Percentiles rank a stretch among this genome's conserved stretches.
phyloP scores from a whole-genome alignment of 2,113 vertebrate species.

The Gracilinanus agilis region DNA sequence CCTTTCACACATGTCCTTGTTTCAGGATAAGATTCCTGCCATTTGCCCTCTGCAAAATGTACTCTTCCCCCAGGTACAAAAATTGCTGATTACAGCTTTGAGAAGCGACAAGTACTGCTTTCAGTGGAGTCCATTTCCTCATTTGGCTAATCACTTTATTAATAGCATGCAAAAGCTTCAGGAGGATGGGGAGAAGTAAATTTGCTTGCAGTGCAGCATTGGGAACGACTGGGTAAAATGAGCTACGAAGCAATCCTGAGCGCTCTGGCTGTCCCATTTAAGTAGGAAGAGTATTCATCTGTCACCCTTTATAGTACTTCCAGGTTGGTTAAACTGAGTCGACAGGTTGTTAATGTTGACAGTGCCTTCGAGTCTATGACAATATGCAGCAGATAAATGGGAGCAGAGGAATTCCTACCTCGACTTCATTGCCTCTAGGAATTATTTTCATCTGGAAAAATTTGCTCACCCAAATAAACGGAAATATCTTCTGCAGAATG shows the following conservation, averaged over 20 bases:
- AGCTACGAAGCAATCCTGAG: constrained; percentile 62
- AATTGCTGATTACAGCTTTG: neutral
- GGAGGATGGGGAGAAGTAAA: neutral
- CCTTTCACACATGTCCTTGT: neutral
- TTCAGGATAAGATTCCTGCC: neutral
- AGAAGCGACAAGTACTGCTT: neutral
- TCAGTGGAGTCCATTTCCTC: neutral
- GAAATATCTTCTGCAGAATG: constrained; percentile 59
- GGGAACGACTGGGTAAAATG: constrained; percentile 25
- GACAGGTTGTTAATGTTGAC: constrained; percentile 76
- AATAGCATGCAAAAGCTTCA: constrained; percentile 50
- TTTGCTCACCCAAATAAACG: constrained; percentile 73
- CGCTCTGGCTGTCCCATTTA: constrained; percentile 43
- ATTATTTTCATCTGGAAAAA: constrained; percentile 83
- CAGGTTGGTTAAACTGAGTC: constrained; percentile 74
- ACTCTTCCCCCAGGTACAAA: neutral
- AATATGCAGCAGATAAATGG: constrained; percentile 62
- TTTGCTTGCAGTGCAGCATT: constrained; percentile 19
- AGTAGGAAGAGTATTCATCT: constrained; percentile 64
- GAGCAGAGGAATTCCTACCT: constrained; percentile 69
- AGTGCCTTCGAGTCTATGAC: constrained; percentile 56
- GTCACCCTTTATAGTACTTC: constrained; percentile 78
- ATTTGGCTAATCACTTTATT: constrained; percentile 52
- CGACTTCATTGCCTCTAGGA: constrained; percentile 60
- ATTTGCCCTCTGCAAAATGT: neutral